These are phyloP conservation scores for Metridium senile DNA, from an alignment of 92 coral and sea anemone genomes.

Conservation along the genomic window DNA sequence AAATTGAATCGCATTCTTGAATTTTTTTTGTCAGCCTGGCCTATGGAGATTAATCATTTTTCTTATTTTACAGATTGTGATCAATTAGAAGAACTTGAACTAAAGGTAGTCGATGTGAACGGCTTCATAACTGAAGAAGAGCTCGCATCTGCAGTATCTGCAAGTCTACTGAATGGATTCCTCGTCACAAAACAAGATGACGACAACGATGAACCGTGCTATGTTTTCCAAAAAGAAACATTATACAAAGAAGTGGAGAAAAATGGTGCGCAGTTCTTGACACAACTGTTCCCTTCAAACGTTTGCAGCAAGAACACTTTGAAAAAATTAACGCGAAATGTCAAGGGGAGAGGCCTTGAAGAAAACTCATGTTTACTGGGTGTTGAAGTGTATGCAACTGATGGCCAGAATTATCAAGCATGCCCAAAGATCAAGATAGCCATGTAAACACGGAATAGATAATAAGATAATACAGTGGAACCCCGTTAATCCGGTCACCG, in stretches of 20 bases:
- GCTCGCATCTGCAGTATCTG: slow-evolving; percentile 11
- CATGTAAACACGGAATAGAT: not conserved
- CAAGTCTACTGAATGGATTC: slow-evolving; percentile 27
- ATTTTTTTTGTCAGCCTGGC: too few species aligned
- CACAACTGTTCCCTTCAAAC: not conserved
- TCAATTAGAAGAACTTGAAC: slow-evolving; percentile 12
- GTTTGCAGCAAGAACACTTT: slow-evolving; percentile 8
- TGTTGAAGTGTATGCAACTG: slow-evolving; percentile 15
- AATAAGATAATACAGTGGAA: too few species aligned
- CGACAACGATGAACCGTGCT: slow-evolving; percentile 2
- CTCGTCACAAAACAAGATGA: slow-evolving; percentile 8
- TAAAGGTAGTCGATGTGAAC: not conserved
- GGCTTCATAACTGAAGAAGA: slow-evolving; percentile 4
- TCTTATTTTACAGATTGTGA: slow-evolving; percentile 7
- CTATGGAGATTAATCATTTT: too few species aligned
- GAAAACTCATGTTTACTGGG: slow-evolving; percentile 10
- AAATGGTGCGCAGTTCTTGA: not conserved
- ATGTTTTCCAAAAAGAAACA: not conserved
- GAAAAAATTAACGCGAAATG: slow-evolving; percentile 5
- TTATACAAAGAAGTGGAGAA: slow-evolving; percentile 1
- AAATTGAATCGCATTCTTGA: too few species aligned
- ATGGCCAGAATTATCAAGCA: not conserved
- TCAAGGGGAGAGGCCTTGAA: slow-evolving; percentile 10
- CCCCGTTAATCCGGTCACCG: too few species aligned
- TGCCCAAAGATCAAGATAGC: slow-evolving; percentile 8